Evolutionary conservation across 1,140 invertebrate species (phyloP), one percentile per base, ranked within the genome.

Genomic region (Oscheius sp.): DNA sequence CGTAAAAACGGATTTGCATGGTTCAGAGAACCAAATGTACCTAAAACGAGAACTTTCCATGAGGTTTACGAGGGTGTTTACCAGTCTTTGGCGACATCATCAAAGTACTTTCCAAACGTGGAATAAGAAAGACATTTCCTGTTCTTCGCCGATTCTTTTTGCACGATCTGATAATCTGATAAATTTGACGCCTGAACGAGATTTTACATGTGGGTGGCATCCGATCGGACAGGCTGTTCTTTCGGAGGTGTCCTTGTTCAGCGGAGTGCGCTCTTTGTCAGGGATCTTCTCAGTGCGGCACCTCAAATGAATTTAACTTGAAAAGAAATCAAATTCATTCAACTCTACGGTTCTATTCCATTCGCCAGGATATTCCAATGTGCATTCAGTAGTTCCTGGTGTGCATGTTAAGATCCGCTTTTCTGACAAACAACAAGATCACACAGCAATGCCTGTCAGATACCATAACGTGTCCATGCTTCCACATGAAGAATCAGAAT

Each of bases 11-110:
- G 49, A 55, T 55, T 55, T 7, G 23, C 49, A 55, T 15, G 49
- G 49, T 26, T 55, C 49, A 55, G 15, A 55, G 49, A 55, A 55
- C 49, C 49, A 55, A 26, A 55, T 55, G 23, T 13, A 55, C 49
- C 49, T 55, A 23, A 23, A 55, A 23, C 4, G 23, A 20, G 7
- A 55, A 55, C 7, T 7, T 7, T 20, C 49, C 7, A 26, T 26
- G 7, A 55, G 49, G 28, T 7, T 4, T 7, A 13, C 4, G 23
- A 55, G 4, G n/a, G n/a, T n/a, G n/a, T 26, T 26, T 23, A 55
- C 49, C 49, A 55, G 7, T 55, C 23, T 4, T 55, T 4, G 7
- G 15, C 28, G 4, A 23, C 28, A 15, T 55, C 49, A 55, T 55
- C 49, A 13, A 13, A 23, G 28, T 55, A 55, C 23, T 55, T 55